Base-by-base conservation (phyloP, 2,888 invertebrate genomes). In the Drosophila greeni region DNA sequence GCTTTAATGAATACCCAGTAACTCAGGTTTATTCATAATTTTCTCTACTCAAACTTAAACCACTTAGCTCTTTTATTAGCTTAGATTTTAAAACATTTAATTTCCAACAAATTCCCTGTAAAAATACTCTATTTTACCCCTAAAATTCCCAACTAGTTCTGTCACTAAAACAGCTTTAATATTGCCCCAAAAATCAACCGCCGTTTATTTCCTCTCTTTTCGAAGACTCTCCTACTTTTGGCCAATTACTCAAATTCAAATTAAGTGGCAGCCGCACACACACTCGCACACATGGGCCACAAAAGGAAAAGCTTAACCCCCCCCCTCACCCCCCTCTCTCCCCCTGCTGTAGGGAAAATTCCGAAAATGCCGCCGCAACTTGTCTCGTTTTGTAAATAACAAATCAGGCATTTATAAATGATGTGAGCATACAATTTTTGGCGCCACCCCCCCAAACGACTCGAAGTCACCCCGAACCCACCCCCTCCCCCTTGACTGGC, bases 391-490 rank as follows among this genome's bases (percentile, higher is more conserved):
- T 86, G 86, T 87, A 86, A 86, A 85, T 86, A 86, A 85, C 86
- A 86, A 86, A 86, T 86, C 86, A 86, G 86, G 84, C 86, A 86
- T 86, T 86, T 86, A 86, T 87, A 86, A 86, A 87, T 87, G 86
- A 86, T 86, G 85, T 85, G 86, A 82, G 86, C 85, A 85, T 82
- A 85, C 75, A 75, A 82, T 83, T 72, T 72, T 81, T 73, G 51
- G 78, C 70, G 73, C 74, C 42, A 16, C n/a, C 42, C 42, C 40
- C 14, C 4, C 2, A 12, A 20, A 8, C n/a, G 1, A 5, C 42
- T 24, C 23, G 16, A 24, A 26, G 16, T 3, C 42, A 26, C n/a
- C 24, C 7, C 40, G 14, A 12, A 1, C 14, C 39, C 39, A 14
- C 6, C 9, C 26, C 26, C 3, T 11, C 7, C 12, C 12, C 4